Base-by-base conservation (phyloP, 2,888 invertebrate genomes). In the Criorhina ranunculi region DNA sequence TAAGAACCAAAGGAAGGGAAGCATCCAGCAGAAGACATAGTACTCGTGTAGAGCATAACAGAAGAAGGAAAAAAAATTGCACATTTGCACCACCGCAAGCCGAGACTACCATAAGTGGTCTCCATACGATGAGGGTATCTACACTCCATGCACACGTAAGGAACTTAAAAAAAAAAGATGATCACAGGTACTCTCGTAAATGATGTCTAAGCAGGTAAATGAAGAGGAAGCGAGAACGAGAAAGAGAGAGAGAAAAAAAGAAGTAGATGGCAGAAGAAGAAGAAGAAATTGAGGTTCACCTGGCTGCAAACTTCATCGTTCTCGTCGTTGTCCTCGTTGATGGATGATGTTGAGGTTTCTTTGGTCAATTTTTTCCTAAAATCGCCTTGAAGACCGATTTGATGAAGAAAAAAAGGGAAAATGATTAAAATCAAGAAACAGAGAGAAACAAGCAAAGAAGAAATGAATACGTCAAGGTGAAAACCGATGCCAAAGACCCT, bases 401-500 rank as follows among this genome's bases (percentile, higher is more conserved):
- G 33, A 55, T 24, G 44, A 12, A 12, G 19, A 33, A 17, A 42
- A 53, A 62, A 33, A 24, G 33, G 11, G 15, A 53, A 78, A 67
- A 49, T 53, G 44, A 62, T 46, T 62, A 70, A 24, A 70, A 78
- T 69, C 44, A 70, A 70, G 55, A 62, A 78, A 44, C 19, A 24
- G 12, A 69, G 24, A 69, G 55, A n/a, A n/a, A 62, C 49, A 31
- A 17, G 42, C 40, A 53, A 42, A 15, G 31, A 35, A 44, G 73
- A 1, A 24, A 24, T 51, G 62, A 62, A 53, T 62, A 37, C 80
- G 62, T 69, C 69, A 75, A 81, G 57, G 76, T 70, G 76, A 76
- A 64, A 76, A 70, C 81, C 64, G 70, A 51, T 81, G 76, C 77
- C 77, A 82, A 67, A 66, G 77, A 82, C 59, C 76, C 72, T 82